A percentile compares a stretch with the other conserved stretches of the same genome.
Evolutionary conservation across 35 echinoderm and acorn worm species (phyloP).

Genomic region (Patiria miniata): DNA sequence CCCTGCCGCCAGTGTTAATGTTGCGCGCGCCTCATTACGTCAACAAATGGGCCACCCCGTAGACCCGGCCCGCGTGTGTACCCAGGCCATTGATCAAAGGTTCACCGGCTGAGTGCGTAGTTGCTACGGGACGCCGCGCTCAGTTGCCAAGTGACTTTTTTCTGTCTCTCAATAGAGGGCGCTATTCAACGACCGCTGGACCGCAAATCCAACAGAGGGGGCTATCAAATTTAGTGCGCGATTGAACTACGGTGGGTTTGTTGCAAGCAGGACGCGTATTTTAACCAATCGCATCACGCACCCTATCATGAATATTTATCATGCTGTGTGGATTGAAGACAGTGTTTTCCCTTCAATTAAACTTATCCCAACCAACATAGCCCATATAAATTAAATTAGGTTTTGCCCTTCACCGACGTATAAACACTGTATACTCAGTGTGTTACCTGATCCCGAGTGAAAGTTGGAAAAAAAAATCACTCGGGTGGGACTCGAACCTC

Average conservation of each 20-base stretch:
- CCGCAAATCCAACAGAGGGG: background rate
- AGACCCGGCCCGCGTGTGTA: background rate
- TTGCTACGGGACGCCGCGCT: background rate
- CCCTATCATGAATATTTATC: no score
- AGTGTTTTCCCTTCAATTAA: no score
- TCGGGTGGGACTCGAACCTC: no score
- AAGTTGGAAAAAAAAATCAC: no score
- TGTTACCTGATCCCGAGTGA: no score
- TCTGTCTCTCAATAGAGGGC: background rate
- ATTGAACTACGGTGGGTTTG: background rate
- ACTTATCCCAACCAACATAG: no score
- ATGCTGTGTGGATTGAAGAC: no score
- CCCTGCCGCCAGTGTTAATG: background rate
- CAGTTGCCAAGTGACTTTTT: background rate
- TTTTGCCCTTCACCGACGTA: no score
- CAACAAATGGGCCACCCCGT: background rate
- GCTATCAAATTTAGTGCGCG: background rate
- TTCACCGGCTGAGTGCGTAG: background rate
- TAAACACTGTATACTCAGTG: no score
- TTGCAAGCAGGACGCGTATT: no score
- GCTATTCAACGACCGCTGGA: background rate
- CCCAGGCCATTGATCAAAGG: background rate
- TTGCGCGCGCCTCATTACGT: background rate
- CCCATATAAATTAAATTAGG: no score
- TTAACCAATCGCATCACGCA: no score